Conservation (phyloP, 1,140 invertebrate genomes). For the Trichomalopsis sarcophagae region DNA sequence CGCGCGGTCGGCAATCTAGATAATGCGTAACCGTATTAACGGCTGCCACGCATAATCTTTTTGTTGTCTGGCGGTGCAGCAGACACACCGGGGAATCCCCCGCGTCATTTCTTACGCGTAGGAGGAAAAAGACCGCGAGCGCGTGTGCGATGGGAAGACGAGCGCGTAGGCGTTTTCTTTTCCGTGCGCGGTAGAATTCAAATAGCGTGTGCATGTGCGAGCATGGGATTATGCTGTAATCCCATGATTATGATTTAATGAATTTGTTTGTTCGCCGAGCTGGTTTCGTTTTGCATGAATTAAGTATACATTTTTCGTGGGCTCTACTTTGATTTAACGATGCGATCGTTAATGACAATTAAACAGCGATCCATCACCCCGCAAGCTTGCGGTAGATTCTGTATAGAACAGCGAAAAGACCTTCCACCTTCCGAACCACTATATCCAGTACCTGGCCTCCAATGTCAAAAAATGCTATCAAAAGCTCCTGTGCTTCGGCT, state of each 20-base stretch:
- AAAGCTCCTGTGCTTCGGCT: neutral
- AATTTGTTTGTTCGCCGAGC: neutral
- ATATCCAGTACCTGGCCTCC: conserved; percentile 9
- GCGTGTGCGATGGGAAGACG: neutral
- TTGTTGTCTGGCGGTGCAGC: conserved; percentile 44
- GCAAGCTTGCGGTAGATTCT: no score
- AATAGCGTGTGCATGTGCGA: no score
- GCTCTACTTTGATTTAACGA: no score
- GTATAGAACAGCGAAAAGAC: no score
- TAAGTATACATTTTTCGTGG: neutral
- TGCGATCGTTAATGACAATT: no score
- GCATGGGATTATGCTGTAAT: neutral
- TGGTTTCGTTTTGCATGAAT: neutral
- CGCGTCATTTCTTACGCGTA: neutral
- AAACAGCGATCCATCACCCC: no score
- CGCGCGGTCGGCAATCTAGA: conserved; percentile 68
- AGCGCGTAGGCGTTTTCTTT: neutral
- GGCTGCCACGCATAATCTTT: conserved; percentile 56
- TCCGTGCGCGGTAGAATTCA: neutral
- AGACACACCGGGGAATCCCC: conserved; percentile 19
- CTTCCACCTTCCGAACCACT: neutral
- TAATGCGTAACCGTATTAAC: conserved; percentile 72
- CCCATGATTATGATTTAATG: neutral
- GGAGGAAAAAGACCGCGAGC: neutral
- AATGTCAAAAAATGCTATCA: conserved; percentile 32